These are phyloP conservation scores for Siderastrea siderea DNA, from an alignment of 92 coral and sea anemone species.

Conservation along the genomic window DNA sequence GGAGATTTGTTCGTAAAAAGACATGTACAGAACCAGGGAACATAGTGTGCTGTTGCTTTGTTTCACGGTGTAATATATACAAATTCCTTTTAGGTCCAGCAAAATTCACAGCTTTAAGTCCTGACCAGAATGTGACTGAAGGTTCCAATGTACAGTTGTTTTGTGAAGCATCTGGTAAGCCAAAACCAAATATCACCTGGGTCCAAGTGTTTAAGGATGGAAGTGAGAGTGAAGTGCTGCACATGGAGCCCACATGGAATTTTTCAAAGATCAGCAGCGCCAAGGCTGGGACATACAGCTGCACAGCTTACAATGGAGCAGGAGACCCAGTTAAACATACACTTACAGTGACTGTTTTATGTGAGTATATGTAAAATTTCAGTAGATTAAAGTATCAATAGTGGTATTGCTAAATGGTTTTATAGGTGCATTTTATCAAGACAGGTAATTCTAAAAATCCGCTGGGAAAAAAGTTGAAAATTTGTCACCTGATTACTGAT, in stretches of 20 bases:
- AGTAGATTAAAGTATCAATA: too few relatives aligned
- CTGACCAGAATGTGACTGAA: not conserved
- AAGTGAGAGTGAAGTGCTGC: not conserved
- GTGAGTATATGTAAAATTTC: too few relatives aligned
- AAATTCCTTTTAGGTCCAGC: not conserved
- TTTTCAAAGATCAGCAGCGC: not conserved
- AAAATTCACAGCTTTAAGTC: not conserved
- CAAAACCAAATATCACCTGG: not conserved
- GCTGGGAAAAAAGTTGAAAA: too few relatives aligned
- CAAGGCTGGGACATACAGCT: not conserved
- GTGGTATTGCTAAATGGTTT: too few relatives aligned
- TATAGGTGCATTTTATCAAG: too few relatives aligned
- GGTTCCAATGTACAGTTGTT: not conserved
- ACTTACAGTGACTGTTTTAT: not conserved
- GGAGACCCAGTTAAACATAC: not conserved
- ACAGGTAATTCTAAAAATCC: too few relatives aligned
- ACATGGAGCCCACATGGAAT: not conserved
- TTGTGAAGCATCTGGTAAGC: not conserved
- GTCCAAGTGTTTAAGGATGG: not conserved
- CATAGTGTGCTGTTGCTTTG: too few relatives aligned
- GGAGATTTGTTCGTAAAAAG: too few relatives aligned
- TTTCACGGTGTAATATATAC: too few relatives aligned
- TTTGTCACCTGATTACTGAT: too few relatives aligned
- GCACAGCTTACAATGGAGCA: not conserved
- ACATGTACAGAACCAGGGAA: too few relatives aligned